Evolutionary conservation across 2,888 invertebrate species (phyloP).

Genomic region (Lochmaea crataegi): DNA sequence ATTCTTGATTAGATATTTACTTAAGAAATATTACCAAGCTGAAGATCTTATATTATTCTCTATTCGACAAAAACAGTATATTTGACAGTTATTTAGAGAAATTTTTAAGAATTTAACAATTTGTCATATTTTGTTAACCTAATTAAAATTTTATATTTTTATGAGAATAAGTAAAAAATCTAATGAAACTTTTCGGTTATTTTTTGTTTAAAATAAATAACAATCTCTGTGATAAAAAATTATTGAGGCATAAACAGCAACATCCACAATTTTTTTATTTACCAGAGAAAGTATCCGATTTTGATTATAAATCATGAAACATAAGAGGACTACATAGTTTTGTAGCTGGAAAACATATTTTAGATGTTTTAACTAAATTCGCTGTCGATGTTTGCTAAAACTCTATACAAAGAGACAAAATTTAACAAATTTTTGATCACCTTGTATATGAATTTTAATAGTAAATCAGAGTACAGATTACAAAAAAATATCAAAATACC

Average conservation of each 20-base stretch:
- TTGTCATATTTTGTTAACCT: no score
- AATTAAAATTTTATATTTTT: no score
- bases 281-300: background rate
- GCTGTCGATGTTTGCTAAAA: background rate
- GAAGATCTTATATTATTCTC: no score
- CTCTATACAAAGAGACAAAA: slow-evolving; percentile 7
- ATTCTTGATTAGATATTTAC: no score
- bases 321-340: background rate
- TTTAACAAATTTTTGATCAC: background rate
- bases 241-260: background rate
- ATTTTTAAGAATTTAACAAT: no score
- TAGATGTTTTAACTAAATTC: background rate
- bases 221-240: background rate
- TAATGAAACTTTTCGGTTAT: no score
- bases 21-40: no score
- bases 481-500: background rate
- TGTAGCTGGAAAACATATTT: background rate
- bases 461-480: background rate
- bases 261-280: background rate
- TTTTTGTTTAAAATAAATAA: no score
- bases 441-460: slow-evolving; percentile 5
- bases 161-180: no score
- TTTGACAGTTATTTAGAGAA: no score
- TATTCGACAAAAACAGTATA: no score
- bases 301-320: background rate